phyloP scores from a whole-genome alignment of 1,140 invertebrate genomes.

The Pemphigus obesinymphae region DNA sequence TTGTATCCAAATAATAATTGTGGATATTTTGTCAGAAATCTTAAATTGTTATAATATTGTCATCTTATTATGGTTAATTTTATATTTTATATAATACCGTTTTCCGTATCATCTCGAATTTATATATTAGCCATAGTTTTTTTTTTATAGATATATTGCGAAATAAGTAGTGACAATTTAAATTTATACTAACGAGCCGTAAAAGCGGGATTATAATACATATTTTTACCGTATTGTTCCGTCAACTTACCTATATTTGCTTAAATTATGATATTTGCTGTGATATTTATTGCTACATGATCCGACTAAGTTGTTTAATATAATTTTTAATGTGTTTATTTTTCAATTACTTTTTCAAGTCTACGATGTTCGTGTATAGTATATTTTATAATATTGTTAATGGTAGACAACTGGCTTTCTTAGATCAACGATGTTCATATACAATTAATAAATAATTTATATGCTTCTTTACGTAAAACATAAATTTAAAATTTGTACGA shows the following conservation, averaged over 20 bases:
- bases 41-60: not conserved
- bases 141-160: not conserved
- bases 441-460: too few species aligned
- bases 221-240: too few species aligned
- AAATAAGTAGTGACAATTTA: not conserved
- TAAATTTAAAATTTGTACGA: too few species aligned
- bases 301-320: too few species aligned
- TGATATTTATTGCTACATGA: too few species aligned
- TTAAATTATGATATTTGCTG: too few species aligned
- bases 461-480: too few species aligned
- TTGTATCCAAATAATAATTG: not conserved
- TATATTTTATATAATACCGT: not conserved
- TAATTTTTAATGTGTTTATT: not conserved
- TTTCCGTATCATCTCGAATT: not conserved
- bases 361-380: not conserved
- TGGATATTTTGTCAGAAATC: not conserved
- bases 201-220: not conserved
- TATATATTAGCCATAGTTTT: not conserved
- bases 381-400: too few species aligned
- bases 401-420: too few species aligned
- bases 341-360: conserved; percentile 7
- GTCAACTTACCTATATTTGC: not conserved
- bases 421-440: too few species aligned
- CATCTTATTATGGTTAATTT: not conserved
- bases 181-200: not conserved